phyloP scores from a whole-genome alignment of 2,113 vertebrate genomes.

The Nyctibius bracteatus region DNA sequence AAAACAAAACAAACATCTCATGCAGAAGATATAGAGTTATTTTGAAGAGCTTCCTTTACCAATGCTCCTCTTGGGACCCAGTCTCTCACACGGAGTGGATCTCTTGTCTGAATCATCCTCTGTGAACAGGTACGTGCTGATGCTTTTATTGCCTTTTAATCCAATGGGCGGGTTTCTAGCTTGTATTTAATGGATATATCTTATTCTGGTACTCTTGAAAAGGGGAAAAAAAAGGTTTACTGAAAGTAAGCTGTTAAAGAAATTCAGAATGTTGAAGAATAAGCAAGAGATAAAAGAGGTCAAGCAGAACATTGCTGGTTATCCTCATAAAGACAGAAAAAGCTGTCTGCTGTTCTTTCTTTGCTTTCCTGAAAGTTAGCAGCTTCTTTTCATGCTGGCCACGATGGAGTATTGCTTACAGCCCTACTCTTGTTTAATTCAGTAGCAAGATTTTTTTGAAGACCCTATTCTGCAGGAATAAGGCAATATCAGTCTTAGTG shows the following conservation, averaged over 20 bases:
- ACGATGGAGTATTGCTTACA: neutral
- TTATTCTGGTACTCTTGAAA: neutral
- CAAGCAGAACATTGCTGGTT: neutral
- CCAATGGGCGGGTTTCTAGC: neutral
- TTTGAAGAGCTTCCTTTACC: conserved; percentile 17
- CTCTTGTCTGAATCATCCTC: neutral
- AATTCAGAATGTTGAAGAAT: neutral
- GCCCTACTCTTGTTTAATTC: neutral
- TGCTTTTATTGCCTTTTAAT: neutral
- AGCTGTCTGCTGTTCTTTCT: neutral
- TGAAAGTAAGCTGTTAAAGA: neutral
- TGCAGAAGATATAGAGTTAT: neutral
- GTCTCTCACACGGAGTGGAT: neutral
- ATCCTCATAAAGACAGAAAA: neutral
- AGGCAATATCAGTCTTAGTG: neutral
- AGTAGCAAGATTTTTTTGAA: neutral
- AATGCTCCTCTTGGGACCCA: neutral
- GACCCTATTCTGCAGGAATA: neutral
- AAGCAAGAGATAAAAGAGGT: neutral
- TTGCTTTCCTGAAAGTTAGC: neutral
- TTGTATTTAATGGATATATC: neutral
- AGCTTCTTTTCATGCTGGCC: neutral
- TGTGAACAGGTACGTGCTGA: conserved; percentile 24
- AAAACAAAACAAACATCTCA: neutral
- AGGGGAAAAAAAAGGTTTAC: neutral